phyloP scores from a whole-genome alignment of 2,113 vertebrate species.

The Panthera leo region DNA sequence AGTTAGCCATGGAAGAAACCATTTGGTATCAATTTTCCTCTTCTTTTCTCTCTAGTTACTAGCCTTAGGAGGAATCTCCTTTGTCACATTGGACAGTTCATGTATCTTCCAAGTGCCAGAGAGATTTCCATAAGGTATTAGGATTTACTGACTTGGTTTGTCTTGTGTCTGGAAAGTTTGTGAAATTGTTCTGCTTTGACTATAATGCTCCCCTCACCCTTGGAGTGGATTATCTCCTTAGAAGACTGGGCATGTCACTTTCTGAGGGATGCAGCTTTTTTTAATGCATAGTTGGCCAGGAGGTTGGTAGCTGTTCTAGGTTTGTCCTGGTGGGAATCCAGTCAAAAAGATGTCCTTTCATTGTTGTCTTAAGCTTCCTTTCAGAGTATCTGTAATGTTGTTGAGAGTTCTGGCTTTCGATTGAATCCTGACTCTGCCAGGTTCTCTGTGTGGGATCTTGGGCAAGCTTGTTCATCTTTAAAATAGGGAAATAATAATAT shows the following conservation, averaged over 20 bases:
- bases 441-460: constrained; percentile 3
- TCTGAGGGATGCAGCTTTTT: neutral
- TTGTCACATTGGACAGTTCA: constrained; percentile 20
- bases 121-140: neutral
- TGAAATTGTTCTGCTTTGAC: neutral
- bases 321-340: neutral
- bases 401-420: neutral
- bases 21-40: neutral
- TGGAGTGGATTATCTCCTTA: neutral
- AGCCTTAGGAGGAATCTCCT: neutral
- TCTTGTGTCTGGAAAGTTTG: constrained; percentile 2
- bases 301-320: neutral
- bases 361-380: neutral
- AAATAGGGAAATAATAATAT: constrained; percentile 28
- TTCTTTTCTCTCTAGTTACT: neutral
- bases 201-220: neutral
- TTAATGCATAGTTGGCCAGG: neutral
- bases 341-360: neutral
- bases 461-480: constrained; percentile 18
- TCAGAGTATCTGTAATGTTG: neutral
- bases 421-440: neutral
- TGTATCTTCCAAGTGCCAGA: neutral
- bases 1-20: neutral
- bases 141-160: constrained; percentile 10
- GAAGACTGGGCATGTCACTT: neutral